These are phyloP conservation scores for Ophioderma brevispina DNA, from an alignment of 35 echinoderm and acorn worm genomes.

Conservation along the genomic window DNA sequence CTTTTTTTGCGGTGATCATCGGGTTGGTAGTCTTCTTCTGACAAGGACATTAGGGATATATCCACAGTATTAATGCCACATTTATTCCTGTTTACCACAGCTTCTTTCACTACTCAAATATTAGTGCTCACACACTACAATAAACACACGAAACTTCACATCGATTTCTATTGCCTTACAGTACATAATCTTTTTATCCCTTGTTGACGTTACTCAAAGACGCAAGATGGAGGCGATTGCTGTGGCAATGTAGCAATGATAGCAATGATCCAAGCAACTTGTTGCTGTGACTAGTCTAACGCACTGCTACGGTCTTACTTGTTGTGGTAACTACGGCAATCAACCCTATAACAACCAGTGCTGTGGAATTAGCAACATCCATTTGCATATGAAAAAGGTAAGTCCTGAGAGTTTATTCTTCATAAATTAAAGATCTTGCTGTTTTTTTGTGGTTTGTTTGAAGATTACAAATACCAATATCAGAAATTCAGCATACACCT, in stretches of 20 bases:
- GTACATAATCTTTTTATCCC: background rate
- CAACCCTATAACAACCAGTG: background rate
- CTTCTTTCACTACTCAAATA: no score
- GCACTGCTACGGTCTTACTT: background rate
- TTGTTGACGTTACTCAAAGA: constrained; percentile 14
- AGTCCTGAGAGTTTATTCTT: no score
- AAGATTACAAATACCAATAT: no score
- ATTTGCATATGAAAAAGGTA: background rate
- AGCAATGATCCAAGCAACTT: background rate
- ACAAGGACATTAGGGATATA: no score
- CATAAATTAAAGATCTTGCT: no score
- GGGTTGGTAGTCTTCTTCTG: no score
- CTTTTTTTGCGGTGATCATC: no score
- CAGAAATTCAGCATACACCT: no score
- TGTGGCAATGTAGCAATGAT: constrained; percentile 42
- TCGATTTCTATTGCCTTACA: no score
- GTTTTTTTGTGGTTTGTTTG: no score
- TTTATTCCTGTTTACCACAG: no score
- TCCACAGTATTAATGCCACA: no score
- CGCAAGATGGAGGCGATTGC: constrained; percentile 7
- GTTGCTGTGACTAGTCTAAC: constrained; percentile 40
- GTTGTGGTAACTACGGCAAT: constrained; percentile 49
- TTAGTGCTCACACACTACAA: background rate
- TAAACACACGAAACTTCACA: background rate
- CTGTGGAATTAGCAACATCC: background rate